Conservation (phyloP, 1,140 invertebrate genomes). For the Bombus turneri region DNA sequence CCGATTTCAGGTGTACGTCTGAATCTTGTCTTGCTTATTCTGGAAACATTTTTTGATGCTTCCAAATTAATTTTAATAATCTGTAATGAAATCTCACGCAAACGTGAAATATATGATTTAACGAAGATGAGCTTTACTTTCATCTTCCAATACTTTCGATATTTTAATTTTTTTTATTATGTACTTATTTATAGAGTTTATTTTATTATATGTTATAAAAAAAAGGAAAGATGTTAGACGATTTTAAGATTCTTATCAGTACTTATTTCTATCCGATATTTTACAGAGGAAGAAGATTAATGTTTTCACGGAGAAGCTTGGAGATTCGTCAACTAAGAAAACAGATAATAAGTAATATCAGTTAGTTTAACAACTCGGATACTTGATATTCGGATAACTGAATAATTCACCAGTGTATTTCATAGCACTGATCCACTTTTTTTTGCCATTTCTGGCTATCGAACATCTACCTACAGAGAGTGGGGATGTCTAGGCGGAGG, state of each 20-base stretch:
- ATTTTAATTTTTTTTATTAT: neutral
- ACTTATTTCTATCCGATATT: neutral
- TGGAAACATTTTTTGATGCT: neutral
- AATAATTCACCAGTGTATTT: neutral
- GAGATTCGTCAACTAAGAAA: neutral
- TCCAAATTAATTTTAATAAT: conserved; percentile 3
- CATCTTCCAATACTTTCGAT: neutral
- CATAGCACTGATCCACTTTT: neutral
- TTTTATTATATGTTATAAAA: neutral
- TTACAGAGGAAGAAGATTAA: neutral
- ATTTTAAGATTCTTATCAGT: neutral
- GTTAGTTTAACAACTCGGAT: neutral
- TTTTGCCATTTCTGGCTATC: neutral
- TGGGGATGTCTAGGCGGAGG: conserved; percentile 21
- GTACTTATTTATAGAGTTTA: neutral
- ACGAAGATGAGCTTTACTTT: neutral
- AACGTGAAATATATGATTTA: neutral
- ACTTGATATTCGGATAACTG: no score
- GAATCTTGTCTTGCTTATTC: neutral
- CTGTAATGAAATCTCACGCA: neutral
- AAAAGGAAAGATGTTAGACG: neutral
- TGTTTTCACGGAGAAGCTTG: neutral
- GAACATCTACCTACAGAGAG: neutral
- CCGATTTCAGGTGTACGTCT: conserved; percentile 31
- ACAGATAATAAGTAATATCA: neutral